Conservation (phyloP, 2,888 invertebrate genomes). For the Apamea epomidion region DNA sequence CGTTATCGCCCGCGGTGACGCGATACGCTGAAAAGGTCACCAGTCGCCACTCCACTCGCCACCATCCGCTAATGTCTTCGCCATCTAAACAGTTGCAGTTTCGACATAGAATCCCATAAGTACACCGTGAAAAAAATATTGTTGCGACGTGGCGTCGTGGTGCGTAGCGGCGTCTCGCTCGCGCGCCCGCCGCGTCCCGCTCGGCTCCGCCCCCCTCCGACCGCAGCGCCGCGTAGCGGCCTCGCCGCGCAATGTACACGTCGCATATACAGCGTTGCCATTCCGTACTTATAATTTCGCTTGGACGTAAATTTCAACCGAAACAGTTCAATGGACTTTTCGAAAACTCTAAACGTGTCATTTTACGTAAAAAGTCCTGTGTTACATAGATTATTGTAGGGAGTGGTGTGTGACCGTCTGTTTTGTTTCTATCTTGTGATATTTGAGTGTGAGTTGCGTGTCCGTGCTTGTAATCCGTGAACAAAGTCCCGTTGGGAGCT, state of each 20-base stretch:
- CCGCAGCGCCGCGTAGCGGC: conserved; percentile 86
- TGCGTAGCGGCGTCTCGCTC: conserved; percentile 80
- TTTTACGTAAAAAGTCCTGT: conserved; percentile 83
- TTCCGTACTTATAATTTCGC: conserved; percentile 91
- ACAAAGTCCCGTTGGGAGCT: conserved; percentile 85
- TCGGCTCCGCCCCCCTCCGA: conserved; percentile 86
- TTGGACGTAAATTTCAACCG: conserved; percentile 90
- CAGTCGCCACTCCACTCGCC: conserved; percentile 78
- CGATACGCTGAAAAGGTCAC: conserved; percentile 88
- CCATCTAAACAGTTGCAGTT: conserved; percentile 85
- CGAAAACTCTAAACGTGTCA: conserved; percentile 87
- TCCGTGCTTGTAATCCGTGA: conserved; percentile 86
- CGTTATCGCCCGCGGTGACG: conserved; percentile 87
- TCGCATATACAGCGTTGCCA: conserved; percentile 90
- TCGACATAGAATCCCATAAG: conserved; percentile 84
- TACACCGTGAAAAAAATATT: conserved; percentile 81
- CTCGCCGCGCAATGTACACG: conserved; percentile 83
- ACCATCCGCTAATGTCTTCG: conserved; percentile 84
- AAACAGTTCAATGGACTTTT: conserved; percentile 91
- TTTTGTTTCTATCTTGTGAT: conserved; percentile 84
- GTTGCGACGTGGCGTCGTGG: conserved; percentile 73
- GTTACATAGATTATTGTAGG: conserved; percentile 82
- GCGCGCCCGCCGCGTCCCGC: conserved; percentile 80
- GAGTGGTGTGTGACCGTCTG: conserved; percentile 83
- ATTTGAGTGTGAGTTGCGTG: conserved; percentile 86